Evolutionary conservation across 1,140 invertebrate genomes (phyloP).

Genomic region (Drosophila truncata): DNA sequence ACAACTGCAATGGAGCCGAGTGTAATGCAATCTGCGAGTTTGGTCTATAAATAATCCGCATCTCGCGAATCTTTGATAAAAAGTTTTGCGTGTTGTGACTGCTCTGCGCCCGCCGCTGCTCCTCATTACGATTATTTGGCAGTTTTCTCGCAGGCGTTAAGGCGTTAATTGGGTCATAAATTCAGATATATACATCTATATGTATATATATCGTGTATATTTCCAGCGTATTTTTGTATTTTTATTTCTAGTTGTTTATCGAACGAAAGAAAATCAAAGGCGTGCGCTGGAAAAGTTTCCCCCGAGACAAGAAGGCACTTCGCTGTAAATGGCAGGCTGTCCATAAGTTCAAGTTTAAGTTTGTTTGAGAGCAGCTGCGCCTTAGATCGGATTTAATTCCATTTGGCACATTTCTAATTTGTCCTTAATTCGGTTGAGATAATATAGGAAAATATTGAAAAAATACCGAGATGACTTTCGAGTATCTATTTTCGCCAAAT

Average conservation of each 20-base stretch:
- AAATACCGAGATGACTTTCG: conserved; percentile 18
- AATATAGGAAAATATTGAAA: conserved; percentile 33
- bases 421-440: conserved; percentile 15
- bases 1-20: conserved; percentile 62
- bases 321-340: conserved; percentile 8
- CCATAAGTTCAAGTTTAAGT: conserved; percentile 74
- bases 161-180: conserved; percentile 81
- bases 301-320: conserved; percentile 17
- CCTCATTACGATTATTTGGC: conserved; percentile 53
- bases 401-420: conserved; percentile 26
- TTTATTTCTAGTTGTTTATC: conserved; percentile 32
- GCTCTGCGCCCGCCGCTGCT: conserved; percentile 17
- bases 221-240: conserved; percentile 70
- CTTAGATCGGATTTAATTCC: conserved; percentile 4
- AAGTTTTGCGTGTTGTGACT: conserved; percentile 55
- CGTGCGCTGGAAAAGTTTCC: neutral
- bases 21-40: conserved; percentile 73
- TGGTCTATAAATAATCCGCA: conserved; percentile 71
- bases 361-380: conserved; percentile 31
- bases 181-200: conserved; percentile 52
- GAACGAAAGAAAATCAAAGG: conserved; percentile 15
- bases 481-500: conserved; percentile 32
- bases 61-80: conserved; percentile 74
- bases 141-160: conserved; percentile 69
- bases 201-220: conserved; percentile 32